Evolutionary conservation across 2,797 vertebrate species (phyloP), one percentile per base, ranked within the genome.

Genomic region (Lacerta bilineata): DNA sequence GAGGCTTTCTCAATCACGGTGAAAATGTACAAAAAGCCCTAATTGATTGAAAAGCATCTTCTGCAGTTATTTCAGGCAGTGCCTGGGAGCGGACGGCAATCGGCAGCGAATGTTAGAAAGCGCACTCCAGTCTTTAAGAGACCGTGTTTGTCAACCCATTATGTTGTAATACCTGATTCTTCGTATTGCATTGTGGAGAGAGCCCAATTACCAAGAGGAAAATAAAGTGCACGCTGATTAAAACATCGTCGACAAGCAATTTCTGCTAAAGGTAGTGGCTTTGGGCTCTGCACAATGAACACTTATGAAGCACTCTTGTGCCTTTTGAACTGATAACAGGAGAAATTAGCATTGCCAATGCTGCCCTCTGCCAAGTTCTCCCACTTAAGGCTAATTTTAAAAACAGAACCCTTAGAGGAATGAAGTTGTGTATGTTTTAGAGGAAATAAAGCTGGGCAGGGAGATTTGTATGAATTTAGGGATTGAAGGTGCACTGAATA

Each of bases 161-260:
- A 55, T 10, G 8, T 93, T 91, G 87, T 84, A 29, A 6, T 41
- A 55, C 91, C 88, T 78, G 91, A 87, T 88, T 93, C 87, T 87
- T 92, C 64, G 0, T 86, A 89, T 92, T 94, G 76, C 75, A 15
- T 84, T 86, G 78, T 41, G 83, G 86, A 94, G 89, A 95, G 84
- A 94, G 92, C 91, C 95, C 90, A 93, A 93, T 95, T 95, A 95
- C 91, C 80, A 88, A 91, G 93, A 91, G 92, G 93, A 91, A 94
- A 92, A 92, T 90, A 88, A 93, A 95, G 87, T 88, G 91, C 86
- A 88, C 85, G 84, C 93, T 95, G 95, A 96, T 96, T 95, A 95
- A 89, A 95, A 95, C 91, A 88, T 94, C 86, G 93, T 94, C 92
- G 94, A 92, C 94, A 94, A 87, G 95, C 95, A 95, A 95, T 95